phyloP scores from a whole-genome alignment of 2,113 vertebrate genomes.

The Reinhardtius hippoglossoides region DNA sequence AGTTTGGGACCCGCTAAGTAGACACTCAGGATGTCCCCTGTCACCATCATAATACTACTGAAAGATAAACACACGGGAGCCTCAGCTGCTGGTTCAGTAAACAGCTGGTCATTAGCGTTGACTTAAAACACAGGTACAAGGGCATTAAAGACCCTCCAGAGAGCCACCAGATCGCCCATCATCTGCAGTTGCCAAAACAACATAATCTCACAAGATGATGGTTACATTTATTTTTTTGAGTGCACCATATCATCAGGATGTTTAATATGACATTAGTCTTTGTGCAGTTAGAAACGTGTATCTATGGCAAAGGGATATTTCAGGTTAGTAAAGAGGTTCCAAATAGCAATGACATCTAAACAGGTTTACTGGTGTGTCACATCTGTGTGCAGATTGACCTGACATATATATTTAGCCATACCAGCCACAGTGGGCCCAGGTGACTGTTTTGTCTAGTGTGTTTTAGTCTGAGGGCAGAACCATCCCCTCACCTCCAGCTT shows the following conservation, averaged over 20 bases:
- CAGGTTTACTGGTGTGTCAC: constrained; percentile 29
- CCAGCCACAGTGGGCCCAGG: neutral
- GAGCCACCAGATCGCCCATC: constrained; percentile 22
- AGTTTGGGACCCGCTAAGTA: neutral
- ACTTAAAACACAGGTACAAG: constrained; percentile 45
- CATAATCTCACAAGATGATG: constrained; percentile 12
- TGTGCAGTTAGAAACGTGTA: neutral
- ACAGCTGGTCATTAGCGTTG: constrained; percentile 66
- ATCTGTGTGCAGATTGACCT: constrained; percentile 1
- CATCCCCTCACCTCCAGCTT: too few species aligned
- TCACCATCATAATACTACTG: constrained; percentile 1
- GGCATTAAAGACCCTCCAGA: constrained; percentile 3
- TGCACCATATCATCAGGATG: neutral
- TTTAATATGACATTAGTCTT: neutral
- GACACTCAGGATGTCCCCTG: neutral
- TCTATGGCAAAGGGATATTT: constrained; percentile 1
- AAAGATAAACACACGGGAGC: constrained; percentile 20
- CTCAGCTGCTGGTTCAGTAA: constrained; percentile 58
- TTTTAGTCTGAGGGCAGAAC: neutral
- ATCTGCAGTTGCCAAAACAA: constrained; percentile 45
- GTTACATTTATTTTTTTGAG: too few species aligned
- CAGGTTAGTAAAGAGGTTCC: constrained; percentile 16
- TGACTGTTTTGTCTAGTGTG: neutral
- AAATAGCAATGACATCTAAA: neutral
- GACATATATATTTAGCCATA: neutral